Base-by-base conservation (phyloP, 2,113 vertebrate species). In the Apus apus region DNA sequence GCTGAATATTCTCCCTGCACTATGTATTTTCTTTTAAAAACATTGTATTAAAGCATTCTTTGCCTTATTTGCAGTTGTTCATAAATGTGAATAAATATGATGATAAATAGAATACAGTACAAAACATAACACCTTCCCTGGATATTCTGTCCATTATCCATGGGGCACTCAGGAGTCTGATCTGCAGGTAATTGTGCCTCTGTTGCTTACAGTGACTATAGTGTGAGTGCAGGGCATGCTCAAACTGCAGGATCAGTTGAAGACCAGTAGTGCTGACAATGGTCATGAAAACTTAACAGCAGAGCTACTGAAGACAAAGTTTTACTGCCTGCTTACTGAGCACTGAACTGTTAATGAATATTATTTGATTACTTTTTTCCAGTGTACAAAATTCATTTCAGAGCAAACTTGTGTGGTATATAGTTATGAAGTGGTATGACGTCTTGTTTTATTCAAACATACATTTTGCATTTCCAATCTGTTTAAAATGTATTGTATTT, bases 1-100 rank as follows among this genome's bases (percentile, higher is more conserved):
- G 58, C 50, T 75, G 75, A 83, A 78, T 86, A 91, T 92, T 92
- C 93, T 94, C 81, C 7, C 36, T 85, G 61, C 64, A 76, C 81
- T 96, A 85, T 87, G 92, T 95, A 66, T 72, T 93, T 96, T 88
- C 80, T 91, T 80, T 85, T 94, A 57, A 79, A 76, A 92, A 13
- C 9, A 26, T 20, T 19, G 4, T 57, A 32, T 34, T 58, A 87
- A 91, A 94, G 45, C 57, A 26, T 0, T 83, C 56, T 70, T 60
- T 79, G 15, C 71, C 87, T 93, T 93, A 53, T 43, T 32, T 78
- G 65, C 51, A 45, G 16, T 46, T 89, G n/a, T 68, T 48, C 32
- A 89, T 48, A 53, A 25, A 87, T 26, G 53, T 34, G 67, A 73
- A 61, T 62, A 92, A 86, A 93, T 68, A 54, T 6, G 15, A 12